These are phyloP conservation scores for Sinotaia quadrata DNA, from an alignment of 2,888 invertebrate species.

Conservation along the genomic window DNA sequence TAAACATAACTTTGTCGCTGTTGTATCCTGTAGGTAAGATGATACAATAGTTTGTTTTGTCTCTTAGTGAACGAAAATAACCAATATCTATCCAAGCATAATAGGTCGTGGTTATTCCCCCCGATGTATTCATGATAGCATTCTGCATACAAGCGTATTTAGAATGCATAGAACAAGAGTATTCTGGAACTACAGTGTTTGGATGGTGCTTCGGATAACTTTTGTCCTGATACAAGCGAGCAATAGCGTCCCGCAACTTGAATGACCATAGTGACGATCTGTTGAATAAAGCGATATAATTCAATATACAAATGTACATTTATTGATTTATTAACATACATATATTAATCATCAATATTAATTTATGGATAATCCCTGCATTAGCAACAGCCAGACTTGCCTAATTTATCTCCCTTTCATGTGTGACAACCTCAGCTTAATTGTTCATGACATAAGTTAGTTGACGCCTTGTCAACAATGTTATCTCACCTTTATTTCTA, in stretches of 20 bases:
- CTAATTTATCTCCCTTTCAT: no score
- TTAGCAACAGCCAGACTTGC: no score
- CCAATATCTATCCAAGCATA: conserved; percentile 53
- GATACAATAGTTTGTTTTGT: conserved; percentile 31
- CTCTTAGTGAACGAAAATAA: conserved; percentile 41
- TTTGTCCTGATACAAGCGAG: conserved; percentile 32
- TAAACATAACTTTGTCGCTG: background rate
- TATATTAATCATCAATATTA: no score
- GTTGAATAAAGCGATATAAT: no score
- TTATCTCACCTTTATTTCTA: no score
- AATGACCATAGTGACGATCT: conserved; percentile 43
- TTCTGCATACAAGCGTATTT: conserved; percentile 46
- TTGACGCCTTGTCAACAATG: no score
- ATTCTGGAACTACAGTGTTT: conserved; percentile 50
- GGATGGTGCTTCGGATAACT: conserved; percentile 48
- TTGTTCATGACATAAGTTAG: no score
- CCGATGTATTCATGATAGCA: conserved; percentile 23
- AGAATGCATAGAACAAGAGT: conserved; percentile 48
- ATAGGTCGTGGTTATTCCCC: conserved; percentile 39
- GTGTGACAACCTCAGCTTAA: no score
- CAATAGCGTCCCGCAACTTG: conserved; percentile 31
- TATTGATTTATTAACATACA: no score
- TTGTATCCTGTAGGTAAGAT: conserved; percentile 1
- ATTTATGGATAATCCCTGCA: no score
- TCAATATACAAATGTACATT: no score